phyloP scores from a whole-genome alignment of 1,140 invertebrate species.

The Sitobion miscanthi region DNA sequence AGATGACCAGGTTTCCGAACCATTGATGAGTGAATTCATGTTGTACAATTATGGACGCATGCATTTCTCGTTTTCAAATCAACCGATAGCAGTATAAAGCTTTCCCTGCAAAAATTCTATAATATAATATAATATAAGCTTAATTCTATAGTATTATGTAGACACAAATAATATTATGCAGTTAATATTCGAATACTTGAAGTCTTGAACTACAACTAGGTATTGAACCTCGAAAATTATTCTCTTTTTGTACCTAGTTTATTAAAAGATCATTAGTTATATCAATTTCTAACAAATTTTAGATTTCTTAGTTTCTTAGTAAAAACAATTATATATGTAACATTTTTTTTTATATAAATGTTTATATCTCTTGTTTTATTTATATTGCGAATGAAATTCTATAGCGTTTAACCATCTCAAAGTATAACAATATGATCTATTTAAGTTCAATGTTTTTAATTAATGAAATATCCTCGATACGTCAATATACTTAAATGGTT shows the following conservation, averaged over 20 bases:
- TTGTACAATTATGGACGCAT: conserved; percentile 64
- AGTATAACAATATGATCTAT: neutral
- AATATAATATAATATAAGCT: too few relatives aligned
- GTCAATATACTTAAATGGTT: neutral
- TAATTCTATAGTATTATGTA: too few relatives aligned
- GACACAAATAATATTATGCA: neutral
- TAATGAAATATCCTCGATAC: neutral
- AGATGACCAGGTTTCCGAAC: conserved; percentile 66
- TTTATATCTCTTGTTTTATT: too few relatives aligned
- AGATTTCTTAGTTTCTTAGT: neutral
- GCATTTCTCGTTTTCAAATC: conserved; percentile 58
- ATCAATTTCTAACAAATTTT: neutral
- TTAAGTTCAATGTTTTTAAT: neutral
- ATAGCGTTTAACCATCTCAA: neutral
- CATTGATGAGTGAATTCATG: conserved; percentile 67
- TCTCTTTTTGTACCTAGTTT: neutral
- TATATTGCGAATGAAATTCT: neutral
- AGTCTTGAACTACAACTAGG: neutral
- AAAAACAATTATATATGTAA: neutral
- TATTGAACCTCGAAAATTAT: neutral
- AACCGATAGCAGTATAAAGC: neutral
- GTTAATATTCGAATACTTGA: neutral
- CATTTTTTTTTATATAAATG: too few relatives aligned
- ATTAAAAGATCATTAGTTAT: neutral
- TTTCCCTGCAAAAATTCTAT: conserved; percentile 17